Evolutionary conservation across 2,888 invertebrate genomes (phyloP), one percentile per base, ranked within the genome.

Genomic region (Drosophila prostipennis): DNA sequence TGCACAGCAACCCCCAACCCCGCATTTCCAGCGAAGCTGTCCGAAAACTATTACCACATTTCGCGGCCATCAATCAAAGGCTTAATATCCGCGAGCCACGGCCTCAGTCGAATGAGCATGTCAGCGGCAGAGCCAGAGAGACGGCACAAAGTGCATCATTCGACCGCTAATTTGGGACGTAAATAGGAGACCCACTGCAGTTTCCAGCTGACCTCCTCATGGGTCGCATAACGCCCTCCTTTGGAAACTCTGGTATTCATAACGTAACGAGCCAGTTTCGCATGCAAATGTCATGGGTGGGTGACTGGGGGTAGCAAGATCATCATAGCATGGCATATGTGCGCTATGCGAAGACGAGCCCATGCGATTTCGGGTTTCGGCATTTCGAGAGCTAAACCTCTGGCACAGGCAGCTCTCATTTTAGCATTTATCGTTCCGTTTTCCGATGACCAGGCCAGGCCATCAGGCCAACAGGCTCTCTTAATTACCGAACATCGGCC

Each of bases 61-160:
- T 55, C 55, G 51, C 55, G 61, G 55, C 63, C 71, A 71, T 71
- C 72, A 71, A 71, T 71, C 71, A 71, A 63, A 63, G 60, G 72
- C 68, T 74, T 77, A 77, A 83, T 86, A 79, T 80, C 83, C 79
- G 83, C 68, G 72, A 61, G 59, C 53, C 36, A 32, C 16, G 34
- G 32, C 14, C 67, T 23, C 59, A 51, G 55, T 6, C 13, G 5
- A 73, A 70, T 72, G 64, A 53, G 57, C 59, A 54, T 56, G 74
- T 58, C 67, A 61, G 49, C 32, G 43, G 34, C 34, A 39, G 49
- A 36, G 43, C 39, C 34, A 39, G 59, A 26, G 46, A 36, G 26
- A 61, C 46, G 54, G 67, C 64, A 39, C 65, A 72, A 70, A 65
- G 64, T 52, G 65, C 53, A 65, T 65, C 79, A 77, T 74, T 74